Base-by-base conservation (phyloP, 2,113 vertebrate species). In the Paradoxurus hermaphroditus region DNA sequence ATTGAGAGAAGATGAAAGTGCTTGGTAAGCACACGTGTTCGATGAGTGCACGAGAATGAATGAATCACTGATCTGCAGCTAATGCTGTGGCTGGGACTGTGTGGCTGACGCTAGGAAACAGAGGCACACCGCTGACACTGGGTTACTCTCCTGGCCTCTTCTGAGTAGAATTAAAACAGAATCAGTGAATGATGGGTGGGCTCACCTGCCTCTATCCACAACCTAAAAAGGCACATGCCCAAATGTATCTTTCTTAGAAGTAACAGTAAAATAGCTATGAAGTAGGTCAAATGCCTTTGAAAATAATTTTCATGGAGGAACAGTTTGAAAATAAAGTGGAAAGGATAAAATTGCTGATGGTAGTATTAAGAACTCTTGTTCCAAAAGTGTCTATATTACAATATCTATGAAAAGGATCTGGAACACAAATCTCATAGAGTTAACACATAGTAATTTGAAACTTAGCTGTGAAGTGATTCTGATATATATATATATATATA, bases 261-360 rank as follows among this genome's bases (percentile, higher is more conserved):
- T 34, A 86, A 56, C 23, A 70, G 14, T 68, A 51, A 87, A 16
- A n/a, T 65, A 51, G 7, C 31, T 27, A 27, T 59, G 19, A 87
- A 83, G 14, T 83, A 75, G 68, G n/a, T 85, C 49, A 97, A 96
- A 95, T 72, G 36, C 14, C 39, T 94, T 94, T 77, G 72, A 95
- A 92, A 88, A 87, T 81, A 70, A 77, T 67, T 72, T 67, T 70
- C 44, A 34, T 19, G 85, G 29, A 96, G 59, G 44, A 94, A 84
- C 2, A 5, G 15, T 27, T 87, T 90, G 34, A 94, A 97, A 96
- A 92, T 85, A 67, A 12, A 86, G 13, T 90, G 6, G 34, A 91
- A 92, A 92, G 12, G 1, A 53, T 93, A 65, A 95, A 90, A 59
- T 79, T 83, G 15, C 29, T 85, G 56, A 27, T 34, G 84, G 4